Percentiles rank a stretch among this genome's conserved stretches.
phyloP scores from a whole-genome alignment of 2,888 invertebrate species.

The Lepidocyrtinus sp. region DNA sequence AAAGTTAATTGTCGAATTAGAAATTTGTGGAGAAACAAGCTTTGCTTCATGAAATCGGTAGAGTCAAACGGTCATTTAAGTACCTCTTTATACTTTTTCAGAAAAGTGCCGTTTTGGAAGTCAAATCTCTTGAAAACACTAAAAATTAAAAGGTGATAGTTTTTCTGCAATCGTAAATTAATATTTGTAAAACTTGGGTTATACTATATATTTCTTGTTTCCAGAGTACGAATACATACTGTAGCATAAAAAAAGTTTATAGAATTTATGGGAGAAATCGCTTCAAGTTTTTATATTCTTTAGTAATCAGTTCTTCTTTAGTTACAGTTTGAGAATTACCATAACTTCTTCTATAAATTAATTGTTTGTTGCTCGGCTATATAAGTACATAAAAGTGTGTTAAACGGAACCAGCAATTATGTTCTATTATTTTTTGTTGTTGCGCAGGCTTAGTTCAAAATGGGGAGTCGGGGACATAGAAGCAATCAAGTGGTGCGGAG shows the following conservation, averaged over 20 bases:
- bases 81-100: background rate
- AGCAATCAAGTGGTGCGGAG: constrained; percentile 25
- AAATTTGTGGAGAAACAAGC: background rate
- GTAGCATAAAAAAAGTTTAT: no score
- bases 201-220: no score
- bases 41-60: background rate
- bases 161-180: no score
- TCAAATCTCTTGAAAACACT: no score
- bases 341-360: background rate
- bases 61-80: background rate
- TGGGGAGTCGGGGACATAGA: constrained; percentile 34
- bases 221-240: no score
- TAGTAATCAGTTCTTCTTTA: background rate
- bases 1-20: background rate
- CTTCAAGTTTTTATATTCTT: background rate
- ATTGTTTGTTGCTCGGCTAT: background rate
- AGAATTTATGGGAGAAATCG: no score
- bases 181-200: no score
- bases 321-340: background rate
- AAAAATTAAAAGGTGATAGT: no score
- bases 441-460: background rate
- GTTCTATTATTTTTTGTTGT: background rate
- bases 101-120: background rate
- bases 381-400: no score
- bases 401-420: no score